Conservation (phyloP, 2,888 invertebrate genomes). For the Himalopsyche tibetana region DNA sequence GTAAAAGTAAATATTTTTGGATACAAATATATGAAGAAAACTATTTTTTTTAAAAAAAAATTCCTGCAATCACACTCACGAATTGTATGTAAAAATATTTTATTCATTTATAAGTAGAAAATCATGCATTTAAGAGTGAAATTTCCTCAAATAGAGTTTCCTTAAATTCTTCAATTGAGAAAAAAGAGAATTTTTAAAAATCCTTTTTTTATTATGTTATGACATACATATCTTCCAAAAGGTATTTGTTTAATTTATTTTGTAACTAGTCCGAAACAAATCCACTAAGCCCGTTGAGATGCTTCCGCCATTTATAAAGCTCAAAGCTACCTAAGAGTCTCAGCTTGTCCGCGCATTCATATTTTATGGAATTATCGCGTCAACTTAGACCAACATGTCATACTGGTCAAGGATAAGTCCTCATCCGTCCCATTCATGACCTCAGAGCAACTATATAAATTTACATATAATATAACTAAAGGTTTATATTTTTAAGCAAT, state of each 20-base stretch:
- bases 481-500: too few species aligned
- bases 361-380: slow-evolving; percentile 62
- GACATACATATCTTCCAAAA: too few species aligned
- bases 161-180: too few species aligned
- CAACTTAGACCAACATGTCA: slow-evolving; percentile 58
- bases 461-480: neutral
- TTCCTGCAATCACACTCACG: too few species aligned
- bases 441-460: neutral
- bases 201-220: neutral
- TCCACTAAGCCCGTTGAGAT: neutral
- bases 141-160: too few species aligned
- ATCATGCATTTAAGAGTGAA: too few species aligned
- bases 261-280: neutral
- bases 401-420: neutral
- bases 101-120: too few species aligned
- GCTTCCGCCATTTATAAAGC: slow-evolving; percentile 2
- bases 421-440: slow-evolving; percentile 4
- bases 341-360: slow-evolving; percentile 58
- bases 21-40: too few species aligned
- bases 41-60: too few species aligned
- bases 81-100: too few species aligned
- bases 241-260: neutral
- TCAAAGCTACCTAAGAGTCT: slow-evolving; percentile 1
- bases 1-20: too few species aligned
- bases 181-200: neutral